Evolutionary conservation across 2,888 invertebrate genomes (phyloP).

Genomic region (Eupithecia inturbata): DNA sequence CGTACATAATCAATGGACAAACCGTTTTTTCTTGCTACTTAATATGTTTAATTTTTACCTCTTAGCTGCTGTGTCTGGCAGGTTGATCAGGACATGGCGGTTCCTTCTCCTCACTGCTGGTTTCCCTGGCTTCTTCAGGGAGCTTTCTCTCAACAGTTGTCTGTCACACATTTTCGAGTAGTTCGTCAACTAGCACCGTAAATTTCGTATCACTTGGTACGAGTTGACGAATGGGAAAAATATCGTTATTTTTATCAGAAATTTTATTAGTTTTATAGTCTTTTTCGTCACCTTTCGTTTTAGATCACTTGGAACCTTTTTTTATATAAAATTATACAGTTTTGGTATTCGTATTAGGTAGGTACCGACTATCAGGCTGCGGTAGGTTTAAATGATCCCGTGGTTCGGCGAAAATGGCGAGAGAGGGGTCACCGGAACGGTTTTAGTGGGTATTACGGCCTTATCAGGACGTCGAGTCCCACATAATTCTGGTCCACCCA

Average conservation of each 20-base stretch:
- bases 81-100: conserved; percentile 67
- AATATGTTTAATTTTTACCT: too few relatives aligned
- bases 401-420: too few relatives aligned
- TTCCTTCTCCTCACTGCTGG: conserved; percentile 53
- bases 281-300: neutral
- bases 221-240: neutral
- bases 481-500: too few relatives aligned
- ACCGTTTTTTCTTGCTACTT: too few relatives aligned
- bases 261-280: neutral
- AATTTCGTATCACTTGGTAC: neutral
- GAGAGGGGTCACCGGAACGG: too few relatives aligned
- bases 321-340: neutral
- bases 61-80: conserved; percentile 62
- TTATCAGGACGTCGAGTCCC: too few relatives aligned
- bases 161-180: conserved; percentile 51
- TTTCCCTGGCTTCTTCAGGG: conserved; percentile 59
- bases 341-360: neutral
- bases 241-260: neutral
- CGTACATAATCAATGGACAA: too few relatives aligned
- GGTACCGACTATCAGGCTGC: too few relatives aligned
- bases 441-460: too few relatives aligned
- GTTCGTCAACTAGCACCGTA: neutral
- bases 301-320: neutral
- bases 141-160: conserved; percentile 64
- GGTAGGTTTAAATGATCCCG: too few relatives aligned